A percentile compares a stretch with the other conserved stretches of the same genome.
These are phyloP conservation scores for Styela clava DNA, from an alignment of 23 tunicate species.

Conservation along the genomic window DNA sequence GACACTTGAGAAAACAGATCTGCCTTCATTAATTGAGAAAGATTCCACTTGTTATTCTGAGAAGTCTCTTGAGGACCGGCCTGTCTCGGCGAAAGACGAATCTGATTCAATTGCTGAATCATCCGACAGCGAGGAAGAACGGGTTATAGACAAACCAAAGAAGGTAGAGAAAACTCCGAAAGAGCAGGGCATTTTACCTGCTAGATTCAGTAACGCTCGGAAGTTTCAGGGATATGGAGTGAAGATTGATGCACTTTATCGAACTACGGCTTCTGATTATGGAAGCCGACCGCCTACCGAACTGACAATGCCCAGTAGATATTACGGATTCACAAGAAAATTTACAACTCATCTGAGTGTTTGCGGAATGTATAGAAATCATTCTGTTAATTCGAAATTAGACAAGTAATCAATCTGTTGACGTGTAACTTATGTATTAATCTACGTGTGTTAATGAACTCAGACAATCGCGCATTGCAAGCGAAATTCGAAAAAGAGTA, in stretches of 20 bases:
- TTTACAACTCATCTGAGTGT: constrained; percentile 32
- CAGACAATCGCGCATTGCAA: too few species aligned
- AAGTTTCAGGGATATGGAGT: constrained; percentile 28
- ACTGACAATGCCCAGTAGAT: constrained; percentile 28
- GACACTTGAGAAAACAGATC: not conserved
- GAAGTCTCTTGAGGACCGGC: too few species aligned
- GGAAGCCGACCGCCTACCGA: constrained; percentile 42
- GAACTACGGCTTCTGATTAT: constrained; percentile 39
- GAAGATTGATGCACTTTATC: constrained; percentile 31
- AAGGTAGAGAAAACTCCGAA: not conserved
- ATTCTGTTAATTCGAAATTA: constrained; percentile 36
- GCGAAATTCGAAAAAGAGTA: too few species aligned
- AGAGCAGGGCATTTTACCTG: constrained; percentile 29
- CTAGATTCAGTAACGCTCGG: constrained; percentile 24
- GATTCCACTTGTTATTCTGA: too few species aligned
- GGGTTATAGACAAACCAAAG: not conserved
- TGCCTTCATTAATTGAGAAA: not conserved
- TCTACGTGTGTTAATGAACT: not conserved
- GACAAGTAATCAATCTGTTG: not conserved
- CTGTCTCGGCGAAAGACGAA: too few species aligned
- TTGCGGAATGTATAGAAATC: constrained; percentile 50
- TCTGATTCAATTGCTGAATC: not conserved
- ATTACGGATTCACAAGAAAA: constrained; percentile 35
- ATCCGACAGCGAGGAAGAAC: not conserved
- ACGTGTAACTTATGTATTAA: not conserved